Evolutionary conservation across 2,113 vertebrate species (phyloP), one percentile per base, ranked within the genome.

Genomic region (Cacatua alba): DNA sequence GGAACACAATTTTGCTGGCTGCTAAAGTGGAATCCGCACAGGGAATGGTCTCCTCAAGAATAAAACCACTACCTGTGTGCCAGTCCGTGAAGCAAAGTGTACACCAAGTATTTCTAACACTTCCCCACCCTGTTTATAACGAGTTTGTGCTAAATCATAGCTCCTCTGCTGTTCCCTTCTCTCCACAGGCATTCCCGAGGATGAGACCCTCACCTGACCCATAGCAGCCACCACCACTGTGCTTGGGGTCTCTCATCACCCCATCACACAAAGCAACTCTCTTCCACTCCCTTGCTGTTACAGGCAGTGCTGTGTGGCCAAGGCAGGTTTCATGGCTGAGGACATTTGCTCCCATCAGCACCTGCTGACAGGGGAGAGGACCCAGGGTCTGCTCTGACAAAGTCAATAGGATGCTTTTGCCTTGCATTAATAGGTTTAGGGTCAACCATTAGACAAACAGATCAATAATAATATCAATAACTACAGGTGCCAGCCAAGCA

Each of bases 241-340:
- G 18, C n/a, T 65, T 6, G 1, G 59, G 53, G 57, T 41, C 33
- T 55, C 70, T 68, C 24, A 62, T 63, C 71, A 67, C 62, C 83
- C 92, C 95, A 90, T 94, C 95, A 95, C 67, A 86, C 44, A 90
- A 52, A 98, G 79, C 91, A 97, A 76, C 77, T 83, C 81, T 77
- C 79, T 62, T 43, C 46, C 31, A 62, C 79, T 90, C 88, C 64
- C 83, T 81, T 64, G 19, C 48, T 1, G 3, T 55, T 5, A 43
- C 7, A 1, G n/a, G 53, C 41, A 62, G 69, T 0, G 1, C 17
- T 6, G 44, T 1, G 3, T 6, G 9, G 24, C 63, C 43, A 28
- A 1, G 35, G 80, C 60, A 46, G 65, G 20, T 29, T 11, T 7
- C 0, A 1, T 29, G 77, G 72, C 52, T 16, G 1, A 29, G 68